Conservation (phyloP, 2,888 invertebrate genomes). For the Listrodromus nycthemerus region DNA sequence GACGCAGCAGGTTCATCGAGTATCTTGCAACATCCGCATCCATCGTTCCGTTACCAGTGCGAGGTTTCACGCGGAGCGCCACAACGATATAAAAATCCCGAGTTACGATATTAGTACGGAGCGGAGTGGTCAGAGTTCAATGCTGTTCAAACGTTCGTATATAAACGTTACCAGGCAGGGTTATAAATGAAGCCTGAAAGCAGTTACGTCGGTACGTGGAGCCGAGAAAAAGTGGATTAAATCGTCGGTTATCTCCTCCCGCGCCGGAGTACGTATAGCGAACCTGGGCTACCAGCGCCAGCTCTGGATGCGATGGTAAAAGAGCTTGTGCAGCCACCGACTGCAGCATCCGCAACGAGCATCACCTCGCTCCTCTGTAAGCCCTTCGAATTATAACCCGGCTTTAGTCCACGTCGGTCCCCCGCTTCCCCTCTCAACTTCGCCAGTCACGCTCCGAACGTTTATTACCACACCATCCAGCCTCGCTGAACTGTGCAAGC, state of each 20-base stretch:
- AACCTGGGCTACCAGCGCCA: background rate
- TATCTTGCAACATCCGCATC: background rate
- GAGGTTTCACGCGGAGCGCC: background rate
- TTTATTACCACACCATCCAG: constrained; percentile 65
- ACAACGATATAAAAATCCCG: constrained; percentile 9
- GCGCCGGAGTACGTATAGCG: constrained; percentile 26
- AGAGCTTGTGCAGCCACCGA: constrained; percentile 35
- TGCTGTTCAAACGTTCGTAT: constrained; percentile 45
- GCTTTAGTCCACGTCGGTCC: constrained; percentile 64
- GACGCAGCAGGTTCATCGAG: background rate
- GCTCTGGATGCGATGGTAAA: constrained; percentile 16
- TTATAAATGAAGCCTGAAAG: constrained; percentile 60
- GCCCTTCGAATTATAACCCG: constrained; percentile 71
- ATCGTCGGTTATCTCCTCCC: constrained; percentile 58
- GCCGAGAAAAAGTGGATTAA: constrained; percentile 68
- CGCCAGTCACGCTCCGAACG: constrained; percentile 67
- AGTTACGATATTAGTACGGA: constrained; percentile 39
- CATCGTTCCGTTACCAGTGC: background rate
- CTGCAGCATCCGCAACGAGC: constrained; percentile 22
- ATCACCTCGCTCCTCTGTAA: constrained; percentile 59
- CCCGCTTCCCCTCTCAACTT: constrained; percentile 12
- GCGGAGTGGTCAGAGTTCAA: constrained; percentile 56
- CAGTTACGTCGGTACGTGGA: constrained; percentile 40
- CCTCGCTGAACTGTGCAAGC: constrained; percentile 31
- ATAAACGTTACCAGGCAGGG: constrained; percentile 41